Evolutionary conservation across 92 coral and sea anemone species (phyloP).

Genomic region (Umimayanthus chanpuru): DNA sequence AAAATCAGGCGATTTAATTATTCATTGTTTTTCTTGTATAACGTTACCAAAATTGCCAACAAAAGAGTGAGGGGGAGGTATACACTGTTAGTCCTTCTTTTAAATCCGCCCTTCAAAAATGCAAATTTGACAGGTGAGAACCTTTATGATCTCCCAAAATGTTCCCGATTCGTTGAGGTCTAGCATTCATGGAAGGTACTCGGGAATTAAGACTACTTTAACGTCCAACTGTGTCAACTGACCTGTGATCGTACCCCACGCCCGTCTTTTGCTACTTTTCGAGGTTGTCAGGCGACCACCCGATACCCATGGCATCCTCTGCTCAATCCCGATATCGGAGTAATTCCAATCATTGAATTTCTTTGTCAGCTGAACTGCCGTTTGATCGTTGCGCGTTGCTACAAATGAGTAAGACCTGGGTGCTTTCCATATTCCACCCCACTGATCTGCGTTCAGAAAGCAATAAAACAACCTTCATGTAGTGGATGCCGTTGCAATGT

Average conservation of each 20-base stretch:
- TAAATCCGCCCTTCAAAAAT: no score
- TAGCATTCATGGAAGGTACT: no score
- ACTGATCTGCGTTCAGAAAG: conserved; percentile 47
- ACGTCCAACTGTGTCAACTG: background rate
- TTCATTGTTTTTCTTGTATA: no score
- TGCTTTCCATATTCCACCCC: conserved; percentile 85
- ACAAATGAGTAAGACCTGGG: conserved; percentile 72
- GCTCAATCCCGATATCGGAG: background rate
- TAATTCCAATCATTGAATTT: conserved; percentile 55
- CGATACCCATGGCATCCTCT: conserved; percentile 17
- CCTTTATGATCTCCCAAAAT: no score
- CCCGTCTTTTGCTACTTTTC: background rate
- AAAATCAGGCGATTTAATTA: no score
- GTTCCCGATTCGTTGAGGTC: no score
- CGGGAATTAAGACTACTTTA: no score
- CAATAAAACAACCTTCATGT: background rate
- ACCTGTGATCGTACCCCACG: conserved; percentile 1
- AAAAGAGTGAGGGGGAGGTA: no score
- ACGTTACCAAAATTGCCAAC: no score
- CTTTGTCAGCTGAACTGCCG: conserved; percentile 49
- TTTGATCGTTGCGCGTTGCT: conserved; percentile 62
- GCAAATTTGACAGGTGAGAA: no score
- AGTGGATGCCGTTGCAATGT: background rate
- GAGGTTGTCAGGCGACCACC: background rate
- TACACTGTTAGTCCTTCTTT: no score